Conservation (phyloP, 1,140 invertebrate genomes). For the Lordiphosa clarofinis region DNA sequence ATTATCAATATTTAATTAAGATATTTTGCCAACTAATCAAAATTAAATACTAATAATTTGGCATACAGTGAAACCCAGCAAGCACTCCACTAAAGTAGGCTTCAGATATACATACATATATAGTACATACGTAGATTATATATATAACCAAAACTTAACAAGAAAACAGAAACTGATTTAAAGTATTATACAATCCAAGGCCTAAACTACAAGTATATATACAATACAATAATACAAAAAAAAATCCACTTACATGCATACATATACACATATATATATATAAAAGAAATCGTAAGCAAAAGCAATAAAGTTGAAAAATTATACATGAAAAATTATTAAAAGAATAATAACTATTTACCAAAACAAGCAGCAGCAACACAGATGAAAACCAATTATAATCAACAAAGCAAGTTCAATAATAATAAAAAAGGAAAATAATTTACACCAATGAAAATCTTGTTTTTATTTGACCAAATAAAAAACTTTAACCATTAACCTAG, state of each 20-base stretch:
- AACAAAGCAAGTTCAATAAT: conserved; percentile 63
- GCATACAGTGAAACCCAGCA: neutral
- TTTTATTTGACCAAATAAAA: conserved; percentile 1
- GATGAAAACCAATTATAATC: conserved; percentile 26
- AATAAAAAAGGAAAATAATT: conserved; percentile 49
- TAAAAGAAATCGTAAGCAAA: conserved; percentile 31
- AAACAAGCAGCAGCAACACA: conserved; percentile 20
- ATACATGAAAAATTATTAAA: conserved; percentile 45
- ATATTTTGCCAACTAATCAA: conserved; percentile 6
- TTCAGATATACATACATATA: neutral
- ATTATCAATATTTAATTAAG: conserved; percentile 29
- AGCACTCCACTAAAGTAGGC: neutral
- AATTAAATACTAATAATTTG: neutral
- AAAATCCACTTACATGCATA: conserved; percentile 22
- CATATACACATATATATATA: conserved; percentile 30
- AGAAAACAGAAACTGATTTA: conserved; percentile 20
- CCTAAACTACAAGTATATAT: conserved; percentile 29
- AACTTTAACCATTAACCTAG: conserved; percentile 33
- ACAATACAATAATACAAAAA: conserved; percentile 1
- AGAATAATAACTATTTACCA: conserved; percentile 65
- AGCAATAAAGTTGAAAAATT: conserved; percentile 48
- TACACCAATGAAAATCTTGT: conserved; percentile 44
- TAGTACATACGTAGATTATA: conserved; percentile 10
- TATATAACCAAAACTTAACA: no score
- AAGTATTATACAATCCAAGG: conserved; percentile 31